Evolutionary conservation across 2,888 invertebrate species (phyloP).

Genomic region (Drosophila antonietae): DNA sequence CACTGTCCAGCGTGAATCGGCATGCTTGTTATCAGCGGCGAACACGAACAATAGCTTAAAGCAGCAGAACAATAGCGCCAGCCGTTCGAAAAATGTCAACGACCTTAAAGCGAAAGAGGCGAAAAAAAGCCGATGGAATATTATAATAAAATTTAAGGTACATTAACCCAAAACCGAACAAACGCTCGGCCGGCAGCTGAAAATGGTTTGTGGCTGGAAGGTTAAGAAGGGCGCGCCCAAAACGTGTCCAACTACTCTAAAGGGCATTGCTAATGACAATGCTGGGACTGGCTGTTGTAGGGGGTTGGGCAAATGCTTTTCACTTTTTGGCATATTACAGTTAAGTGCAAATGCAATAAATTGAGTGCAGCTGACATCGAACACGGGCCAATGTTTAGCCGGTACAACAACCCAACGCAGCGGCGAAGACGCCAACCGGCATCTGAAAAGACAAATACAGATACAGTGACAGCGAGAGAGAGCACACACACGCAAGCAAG

Average conservation of each 20-base stretch:
- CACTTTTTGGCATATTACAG: slow-evolving; percentile 14
- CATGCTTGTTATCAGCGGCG: slow-evolving; percentile 53
- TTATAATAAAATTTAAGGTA: slow-evolving; percentile 79
- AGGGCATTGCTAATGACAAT: slow-evolving; percentile 11
- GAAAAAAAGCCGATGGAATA: slow-evolving; percentile 53
- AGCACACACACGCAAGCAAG: slow-evolving; percentile 18
- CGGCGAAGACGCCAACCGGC: slow-evolving; percentile 54
- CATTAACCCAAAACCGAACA: slow-evolving; percentile 64
- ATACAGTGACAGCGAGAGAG: background rate
- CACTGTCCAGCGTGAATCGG: slow-evolving; percentile 39
- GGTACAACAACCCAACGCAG: slow-evolving; percentile 51
- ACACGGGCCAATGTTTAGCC: slow-evolving; percentile 40
- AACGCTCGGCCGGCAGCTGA: slow-evolving; percentile 29
- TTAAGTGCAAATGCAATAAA: slow-evolving; percentile 30
- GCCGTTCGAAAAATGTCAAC: slow-evolving; percentile 72
- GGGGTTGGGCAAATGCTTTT: slow-evolving; percentile 8
- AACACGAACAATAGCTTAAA: slow-evolving; percentile 61
- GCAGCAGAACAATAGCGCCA: slow-evolving; percentile 53
- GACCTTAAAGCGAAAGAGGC: slow-evolving; percentile 66
- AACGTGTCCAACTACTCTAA: slow-evolving; percentile 1
- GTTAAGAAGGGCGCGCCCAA: slow-evolving; percentile 45
- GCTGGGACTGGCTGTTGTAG: background rate
- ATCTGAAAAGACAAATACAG: slow-evolving; percentile 27
- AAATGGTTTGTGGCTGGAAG: slow-evolving; percentile 25
- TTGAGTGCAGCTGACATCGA: slow-evolving; percentile 18